Conservation (phyloP, 1,140 invertebrate species). For the Aphaenogaster ashmeadi region DNA sequence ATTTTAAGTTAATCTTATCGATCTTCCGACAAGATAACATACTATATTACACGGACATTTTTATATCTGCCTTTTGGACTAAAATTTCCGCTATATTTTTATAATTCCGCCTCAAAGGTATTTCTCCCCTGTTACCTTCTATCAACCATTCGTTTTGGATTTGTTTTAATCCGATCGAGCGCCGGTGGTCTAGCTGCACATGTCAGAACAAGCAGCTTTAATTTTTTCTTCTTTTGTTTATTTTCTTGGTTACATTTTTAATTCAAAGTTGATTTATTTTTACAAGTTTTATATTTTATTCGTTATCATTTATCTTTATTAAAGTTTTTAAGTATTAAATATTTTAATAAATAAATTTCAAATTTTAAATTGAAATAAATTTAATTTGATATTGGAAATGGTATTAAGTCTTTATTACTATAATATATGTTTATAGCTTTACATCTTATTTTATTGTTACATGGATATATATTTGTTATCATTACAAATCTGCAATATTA, state of each 20-base stretch:
- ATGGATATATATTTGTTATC: background rate
- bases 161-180: background rate
- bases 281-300: background rate
- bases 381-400: background rate
- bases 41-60: background rate
- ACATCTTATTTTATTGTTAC: background rate
- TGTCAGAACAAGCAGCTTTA: background rate
- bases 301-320: background rate
- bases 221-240: background rate
- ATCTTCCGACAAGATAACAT: background rate
- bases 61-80: slow-evolving; percentile 22
- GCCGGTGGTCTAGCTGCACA: background rate
- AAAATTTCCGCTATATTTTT: slow-evolving; percentile 29
- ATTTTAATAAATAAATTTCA: background rate
- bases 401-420: background rate
- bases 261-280: slow-evolving; percentile 1
- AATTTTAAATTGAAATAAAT: slow-evolving; percentile 1
- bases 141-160: background rate
- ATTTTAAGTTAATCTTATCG: background rate
- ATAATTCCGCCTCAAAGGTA: background rate
- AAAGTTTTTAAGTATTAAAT: background rate
- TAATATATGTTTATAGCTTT: background rate
- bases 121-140: background rate
- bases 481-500: background rate
- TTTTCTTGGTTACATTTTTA: background rate